These are phyloP conservation scores for Papilio machaon DNA, from an alignment of 1,140 invertebrate species.

Conservation along the genomic window DNA sequence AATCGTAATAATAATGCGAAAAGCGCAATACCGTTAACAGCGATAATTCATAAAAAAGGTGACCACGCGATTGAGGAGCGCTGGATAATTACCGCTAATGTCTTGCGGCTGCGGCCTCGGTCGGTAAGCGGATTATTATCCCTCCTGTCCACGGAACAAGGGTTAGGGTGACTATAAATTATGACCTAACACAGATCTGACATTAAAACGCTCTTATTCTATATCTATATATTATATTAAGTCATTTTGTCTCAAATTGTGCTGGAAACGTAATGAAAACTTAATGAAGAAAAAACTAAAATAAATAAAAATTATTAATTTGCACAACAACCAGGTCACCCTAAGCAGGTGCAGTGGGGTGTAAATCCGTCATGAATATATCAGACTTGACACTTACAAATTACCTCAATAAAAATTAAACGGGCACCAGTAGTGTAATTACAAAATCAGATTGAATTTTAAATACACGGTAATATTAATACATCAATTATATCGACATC, in stretches of 20 bases:
- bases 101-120: conserved; percentile 50
- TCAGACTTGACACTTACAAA: conserved; percentile 71
- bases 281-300: not conserved
- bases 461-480: not conserved
- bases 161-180: conserved; percentile 53
- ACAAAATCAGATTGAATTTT: conserved; percentile 40
- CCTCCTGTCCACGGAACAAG: conserved; percentile 52
- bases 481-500: not conserved
- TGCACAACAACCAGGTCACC: conserved; percentile 47
- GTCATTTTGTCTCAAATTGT: not conserved
- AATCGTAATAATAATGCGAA: conserved; percentile 32
- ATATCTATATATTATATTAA: not conserved
- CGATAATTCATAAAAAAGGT: conserved; percentile 50
- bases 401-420: conserved; percentile 59
- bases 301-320: not conserved
- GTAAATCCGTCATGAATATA: conserved; percentile 73
- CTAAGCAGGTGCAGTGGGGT: conserved; percentile 60
- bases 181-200: conserved; percentile 39
- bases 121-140: conserved; percentile 65
- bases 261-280: not conserved
- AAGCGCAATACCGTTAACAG: conserved; percentile 32
- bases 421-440: conserved; percentile 59
- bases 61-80: conserved; percentile 43
- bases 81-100: conserved; percentile 66
- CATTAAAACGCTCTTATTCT: not conserved